Base-by-base conservation (phyloP, 2,797 vertebrate species). In the Syngnathus rostellatus region DNA sequence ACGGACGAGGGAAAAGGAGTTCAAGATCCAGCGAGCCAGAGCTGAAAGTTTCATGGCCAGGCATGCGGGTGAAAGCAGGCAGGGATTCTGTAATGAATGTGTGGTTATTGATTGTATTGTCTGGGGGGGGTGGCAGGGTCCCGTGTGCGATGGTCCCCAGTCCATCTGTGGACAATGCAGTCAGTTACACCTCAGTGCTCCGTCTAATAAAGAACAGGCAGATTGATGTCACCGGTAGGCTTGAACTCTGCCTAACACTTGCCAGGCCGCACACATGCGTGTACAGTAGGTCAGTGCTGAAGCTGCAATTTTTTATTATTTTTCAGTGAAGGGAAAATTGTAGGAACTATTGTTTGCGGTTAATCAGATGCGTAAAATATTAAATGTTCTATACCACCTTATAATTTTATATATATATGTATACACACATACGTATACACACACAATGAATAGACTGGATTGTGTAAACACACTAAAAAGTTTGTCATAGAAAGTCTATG, bases 161-260 rank as follows among this genome's bases (percentile, higher is more conserved):
- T 92, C 88, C 90, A 91, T 92, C 91, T 90, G 88, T 90, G 89
- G 89, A 92, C 90, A 91, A 88, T 90, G 88, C 88, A 91, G 87
- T 91, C 90, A 91, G 91, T 91, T 89, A 90, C 91, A 91, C 86
- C 89, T 92, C 90, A 89, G 85, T 89, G 90, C 89, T 79, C 84
- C 76, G 75, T 86, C 90, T 92, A 91, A 92, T 92, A 92, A 91
- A 91, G 88, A 88, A 85, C 86, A 88, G 87, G 86, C 86, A 91
- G 90, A 91, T 91, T 91, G 89, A 92, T 91, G 90, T 91, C 89
- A 90, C 86, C 81, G 78, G 85, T 82, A 85, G 70, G 84, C 83
- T 77, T 88, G 87, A 90, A 89, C 87, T 88, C 89, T 88, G 81
- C 82, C 87, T 88, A 89, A 90, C 87, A 87, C 85, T 89, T 82